Percentiles rank a stretch among this genome's conserved stretches.
Conservation (phyloP, 1,140 invertebrate genomes). For the Muscidifurax raptorellus region DNA sequence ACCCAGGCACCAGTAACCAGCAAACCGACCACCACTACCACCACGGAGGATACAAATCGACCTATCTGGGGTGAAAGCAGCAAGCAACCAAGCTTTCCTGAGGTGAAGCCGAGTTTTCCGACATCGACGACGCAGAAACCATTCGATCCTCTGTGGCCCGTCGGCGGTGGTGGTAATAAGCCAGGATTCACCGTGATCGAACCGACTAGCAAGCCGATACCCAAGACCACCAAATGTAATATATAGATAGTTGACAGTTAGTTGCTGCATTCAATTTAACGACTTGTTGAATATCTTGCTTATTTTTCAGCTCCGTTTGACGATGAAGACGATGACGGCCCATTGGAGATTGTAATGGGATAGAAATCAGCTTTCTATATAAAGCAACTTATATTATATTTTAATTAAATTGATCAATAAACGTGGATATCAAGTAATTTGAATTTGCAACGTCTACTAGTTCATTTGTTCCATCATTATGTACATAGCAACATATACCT, state of each 20-base stretch:
- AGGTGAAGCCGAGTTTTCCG: not conserved
- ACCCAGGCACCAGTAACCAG: not conserved
- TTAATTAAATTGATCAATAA: not conserved
- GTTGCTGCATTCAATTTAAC: not conserved
- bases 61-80: not conserved
- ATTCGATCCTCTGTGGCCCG: not conserved
- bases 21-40: not conserved
- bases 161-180: not conserved
- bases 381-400: not conserved
- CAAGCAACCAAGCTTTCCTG: not conserved
- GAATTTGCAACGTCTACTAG: not conserved
- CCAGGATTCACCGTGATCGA: not conserved
- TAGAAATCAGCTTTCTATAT: not conserved
- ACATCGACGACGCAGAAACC: not conserved
- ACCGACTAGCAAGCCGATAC: not conserved
- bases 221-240: not conserved
- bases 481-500: not conserved
- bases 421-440: not conserved
- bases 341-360: constrained; percentile 6
- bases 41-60: not conserved
- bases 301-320: not conserved
- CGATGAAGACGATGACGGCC: constrained; percentile 13
- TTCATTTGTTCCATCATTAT: not conserved
- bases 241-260: not conserved
- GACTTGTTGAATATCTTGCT: not conserved